Base-by-base conservation (phyloP, 1,140 invertebrate species). In the Pogonognathellus flavescens region DNA sequence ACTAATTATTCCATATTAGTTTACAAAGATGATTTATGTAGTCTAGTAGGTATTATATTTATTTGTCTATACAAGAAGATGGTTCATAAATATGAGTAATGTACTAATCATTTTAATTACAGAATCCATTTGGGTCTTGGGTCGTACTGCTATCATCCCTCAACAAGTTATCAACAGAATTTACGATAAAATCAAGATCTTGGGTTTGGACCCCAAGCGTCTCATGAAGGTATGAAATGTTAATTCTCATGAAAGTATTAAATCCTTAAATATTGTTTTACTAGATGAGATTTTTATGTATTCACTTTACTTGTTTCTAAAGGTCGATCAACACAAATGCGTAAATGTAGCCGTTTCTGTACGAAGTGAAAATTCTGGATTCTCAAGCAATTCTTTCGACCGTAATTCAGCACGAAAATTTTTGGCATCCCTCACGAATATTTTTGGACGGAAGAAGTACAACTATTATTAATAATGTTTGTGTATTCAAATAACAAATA, bases 261-360 rank as follows among this genome's bases (percentile, higher is more conserved):
- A n/a, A n/a, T n/a, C n/a, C n/a, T n/a, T n/a, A n/a, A n/a, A n/a
- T n/a, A n/a, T n/a, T n/a, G n/a, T n/a, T n/a, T n/a, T n/a, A n/a
- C n/a, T n/a, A n/a, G n/a, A n/a, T n/a, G n/a, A n/a, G n/a, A n/a
- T n/a, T n/a, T n/a, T n/a, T n/a, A n/a, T n/a, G n/a, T n/a, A n/a
- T n/a, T n/a, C n/a, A n/a, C n/a, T n/a, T n/a, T n/a, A n/a, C n/a
- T 84, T 49, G 18, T 49, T 59, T 80, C 55, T 60, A 50, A 25
- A 88, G 87, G 88, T 88, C 11, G 88, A 89, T 31, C 88, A 89
- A 83, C 87, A 87, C 59, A 85, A 88, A 70, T 89, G 88, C 55
- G 87, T 88, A 10, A 88, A 89, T 55, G 88, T 89, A 16, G 87
- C 87, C 3, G 88, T 89, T 4, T 87, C 85, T 13, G 88, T 89